Conservation (phyloP, 2,797 vertebrate genomes). For the Brachymystax lenok region DNA sequence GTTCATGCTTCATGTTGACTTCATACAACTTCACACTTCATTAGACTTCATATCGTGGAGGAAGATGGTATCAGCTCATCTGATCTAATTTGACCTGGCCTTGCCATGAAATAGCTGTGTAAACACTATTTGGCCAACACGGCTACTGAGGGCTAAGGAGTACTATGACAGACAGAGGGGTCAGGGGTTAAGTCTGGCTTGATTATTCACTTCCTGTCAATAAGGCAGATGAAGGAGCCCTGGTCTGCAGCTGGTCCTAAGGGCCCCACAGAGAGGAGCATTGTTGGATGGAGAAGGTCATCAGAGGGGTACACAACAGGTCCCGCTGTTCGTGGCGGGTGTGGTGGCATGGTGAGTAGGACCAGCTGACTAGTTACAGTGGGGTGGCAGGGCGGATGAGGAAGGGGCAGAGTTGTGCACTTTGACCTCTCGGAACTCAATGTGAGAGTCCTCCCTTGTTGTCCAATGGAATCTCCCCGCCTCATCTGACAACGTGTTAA, state of each 20-base stretch:
- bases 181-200: conserved; percentile 28
- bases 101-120: conserved; percentile 32
- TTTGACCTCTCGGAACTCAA: background rate
- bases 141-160: conserved; percentile 16
- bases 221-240: background rate
- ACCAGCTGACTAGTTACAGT: background rate
- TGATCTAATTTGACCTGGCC: background rate
- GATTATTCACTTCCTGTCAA: conserved; percentile 45
- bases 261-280: conserved; percentile 30
- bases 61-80: background rate
- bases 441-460: conserved; percentile 6
- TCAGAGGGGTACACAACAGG: conserved; percentile 1
- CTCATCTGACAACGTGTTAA: conserved; percentile 1
- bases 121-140: conserved; percentile 36
- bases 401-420: conserved; percentile 3
- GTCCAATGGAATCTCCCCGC: background rate
- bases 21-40: background rate
- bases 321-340: background rate
- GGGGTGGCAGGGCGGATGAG: background rate
- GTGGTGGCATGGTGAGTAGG: background rate
- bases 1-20: background rate
- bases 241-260: conserved; percentile 7
- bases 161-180: conserved; percentile 22
- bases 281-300: conserved; percentile 31
- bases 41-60: conserved; percentile 6